Evolutionary conservation across 1,140 invertebrate species (phyloP).

Genomic region (Listronotus bonariensis): DNA sequence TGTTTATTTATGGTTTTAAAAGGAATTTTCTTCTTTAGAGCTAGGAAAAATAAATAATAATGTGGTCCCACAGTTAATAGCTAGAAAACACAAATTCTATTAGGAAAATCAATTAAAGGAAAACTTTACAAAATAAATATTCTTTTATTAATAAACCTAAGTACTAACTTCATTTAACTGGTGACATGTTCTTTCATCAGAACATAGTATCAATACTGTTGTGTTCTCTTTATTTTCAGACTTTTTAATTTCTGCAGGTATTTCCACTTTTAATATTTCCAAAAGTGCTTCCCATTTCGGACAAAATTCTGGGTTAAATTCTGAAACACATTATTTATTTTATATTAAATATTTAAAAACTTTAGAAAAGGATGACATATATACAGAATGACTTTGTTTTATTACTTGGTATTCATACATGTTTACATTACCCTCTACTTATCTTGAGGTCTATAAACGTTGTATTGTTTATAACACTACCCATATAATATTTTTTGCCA

Average conservation of each 20-base stretch:
- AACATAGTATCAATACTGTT: conserved; percentile 78
- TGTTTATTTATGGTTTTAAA: conserved; percentile 61
- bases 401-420: no score
- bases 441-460: no score
- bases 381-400: no score
- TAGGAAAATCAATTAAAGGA: no score
- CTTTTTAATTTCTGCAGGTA: conserved; percentile 68
- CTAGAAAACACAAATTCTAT: conserved; percentile 46
- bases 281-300: conserved; percentile 87
- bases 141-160: not conserved
- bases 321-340: conserved; percentile 57
- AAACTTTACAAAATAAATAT: no score
- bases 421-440: no score
- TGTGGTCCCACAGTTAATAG: conserved; percentile 71
- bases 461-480: no score
- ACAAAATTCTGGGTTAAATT: conserved; percentile 80
- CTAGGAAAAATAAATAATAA: conserved; percentile 64
- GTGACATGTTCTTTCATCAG: conserved; percentile 79
- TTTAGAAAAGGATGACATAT: no score
- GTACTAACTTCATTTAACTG: conserved; percentile 70
- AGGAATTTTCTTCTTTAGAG: conserved; percentile 61
- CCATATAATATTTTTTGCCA: no score
- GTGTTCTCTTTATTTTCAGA: conserved; percentile 60
- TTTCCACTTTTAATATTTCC: conserved; percentile 79
- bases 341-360: no score